Percentiles rank a stretch among this genome's conserved stretches.
Conservation (phyloP, 1,140 invertebrate genomes). For the Drosophila hydei region DNA sequence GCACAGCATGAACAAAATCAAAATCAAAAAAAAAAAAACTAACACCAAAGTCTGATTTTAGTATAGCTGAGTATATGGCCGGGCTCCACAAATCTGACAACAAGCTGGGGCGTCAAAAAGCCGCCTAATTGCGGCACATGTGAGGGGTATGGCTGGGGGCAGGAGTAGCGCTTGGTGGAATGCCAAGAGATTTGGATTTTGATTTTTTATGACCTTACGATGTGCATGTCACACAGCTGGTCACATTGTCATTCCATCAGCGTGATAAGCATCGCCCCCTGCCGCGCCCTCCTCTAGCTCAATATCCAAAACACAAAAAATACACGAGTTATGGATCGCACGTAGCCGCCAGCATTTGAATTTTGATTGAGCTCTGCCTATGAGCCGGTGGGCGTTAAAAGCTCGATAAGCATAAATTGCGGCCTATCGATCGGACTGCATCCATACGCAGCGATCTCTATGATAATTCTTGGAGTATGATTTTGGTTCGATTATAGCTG, state of each 20-base stretch:
- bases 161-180: slow-evolving; percentile 19
- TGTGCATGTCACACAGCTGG: slow-evolving; percentile 34
- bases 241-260: slow-evolving; percentile 74
- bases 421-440: slow-evolving; percentile 51
- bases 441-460: slow-evolving; percentile 50
- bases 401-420: slow-evolving; percentile 69
- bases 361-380: slow-evolving; percentile 14
- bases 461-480: slow-evolving; percentile 48
- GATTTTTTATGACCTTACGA: slow-evolving; percentile 23
- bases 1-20: slow-evolving; percentile 75
- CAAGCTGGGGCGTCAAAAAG: slow-evolving; percentile 75
- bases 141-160: neutral
- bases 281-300: neutral
- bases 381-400: slow-evolving; percentile 53
- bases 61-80: slow-evolving; percentile 5
- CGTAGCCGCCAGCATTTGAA: slow-evolving; percentile 22
- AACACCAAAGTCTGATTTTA: slow-evolving; percentile 15
- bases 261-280: slow-evolving; percentile 58
- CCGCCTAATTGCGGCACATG: slow-evolving; percentile 74
- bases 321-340: slow-evolving; percentile 32
- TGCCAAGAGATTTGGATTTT: slow-evolving; percentile 17
- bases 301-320: neutral
- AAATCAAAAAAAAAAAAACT: slow-evolving; percentile 14
- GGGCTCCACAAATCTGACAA: slow-evolving; percentile 43
- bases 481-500: slow-evolving; percentile 2